Evolutionary conservation across 30 jellyfish, hydroid and myxozoan genomes (phyloP), one percentile per base, ranked within the genome.

Genomic region (Cassiopea andromeda): DNA sequence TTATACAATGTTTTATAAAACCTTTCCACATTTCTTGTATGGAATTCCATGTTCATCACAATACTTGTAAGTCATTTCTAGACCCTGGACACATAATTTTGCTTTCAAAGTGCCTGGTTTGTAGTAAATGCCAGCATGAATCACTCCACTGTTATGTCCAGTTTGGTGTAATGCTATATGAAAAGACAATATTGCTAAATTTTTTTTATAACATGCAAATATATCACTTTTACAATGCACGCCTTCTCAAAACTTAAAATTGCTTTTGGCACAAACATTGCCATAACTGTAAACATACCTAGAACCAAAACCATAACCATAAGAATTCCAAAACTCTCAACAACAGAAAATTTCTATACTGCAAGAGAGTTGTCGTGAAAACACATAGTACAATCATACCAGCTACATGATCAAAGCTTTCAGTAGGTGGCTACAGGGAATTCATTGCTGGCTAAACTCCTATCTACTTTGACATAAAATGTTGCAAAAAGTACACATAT

Each of bases 61-160:
- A 48, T 94, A 94, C 86, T 94, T 80, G 85, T 94, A 94, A 18
- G 90, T 82, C 78, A 94, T 46, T 14, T 90, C 87, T 47, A 90
- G 61, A 14, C 98, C 98, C 84, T 91, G 91, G 3, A 90, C 97
- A 49, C 98, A 94, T 58, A 94, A 73, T 75, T 81, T 85, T 80
- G 98, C 98, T 87, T 83, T 86, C 58, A 94, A 77, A 43, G 98
- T 83, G n/a, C 98, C 98, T 47, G 98, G 98, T 78, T 86, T 78
- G 70, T 94, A 94, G 77, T 94, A 94, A 45, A 94, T 94, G 50
- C 98, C 98, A 46, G 98, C 98, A 94, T 94, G 98, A 5, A 94
- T 90, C 2, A 94, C 98, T n/a, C 98, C 98, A 87, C 98, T 94
- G 94, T 94, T 94, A 80, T 91, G 93, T 7, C 97, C 97, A 81